Conservation (phyloP, 2,113 vertebrate species). For the Syrrhaptes paradoxus region DNA sequence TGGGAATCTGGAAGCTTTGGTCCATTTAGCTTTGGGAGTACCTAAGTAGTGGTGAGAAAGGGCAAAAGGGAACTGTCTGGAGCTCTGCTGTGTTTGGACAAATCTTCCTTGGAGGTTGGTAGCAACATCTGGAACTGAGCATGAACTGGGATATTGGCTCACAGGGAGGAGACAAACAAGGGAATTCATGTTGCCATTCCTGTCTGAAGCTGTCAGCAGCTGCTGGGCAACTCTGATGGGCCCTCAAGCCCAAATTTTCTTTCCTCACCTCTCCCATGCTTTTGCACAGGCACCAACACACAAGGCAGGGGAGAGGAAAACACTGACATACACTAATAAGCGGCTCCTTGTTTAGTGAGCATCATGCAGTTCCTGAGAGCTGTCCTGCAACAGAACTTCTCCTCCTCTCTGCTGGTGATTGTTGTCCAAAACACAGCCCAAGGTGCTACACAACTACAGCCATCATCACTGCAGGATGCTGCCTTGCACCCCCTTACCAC, state of each 20-base stretch:
- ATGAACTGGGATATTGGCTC: not conserved
- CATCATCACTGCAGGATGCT: constrained; percentile 64
- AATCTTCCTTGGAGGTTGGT: not conserved
- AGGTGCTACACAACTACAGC: constrained; percentile 24
- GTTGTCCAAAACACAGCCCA: constrained; percentile 2
- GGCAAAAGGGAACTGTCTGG: not conserved
- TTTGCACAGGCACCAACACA: not conserved
- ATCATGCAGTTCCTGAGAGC: constrained; percentile 84
- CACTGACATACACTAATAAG: not conserved
- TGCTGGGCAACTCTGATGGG: not conserved
- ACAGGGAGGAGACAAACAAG: not conserved
- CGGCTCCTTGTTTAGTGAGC: constrained; percentile 76
- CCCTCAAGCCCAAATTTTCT: not conserved
- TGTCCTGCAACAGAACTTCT: constrained; percentile 81
- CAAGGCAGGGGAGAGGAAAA: not conserved
- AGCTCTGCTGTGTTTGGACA: not conserved
- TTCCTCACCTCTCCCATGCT: not conserved
- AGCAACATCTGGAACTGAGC: not conserved
- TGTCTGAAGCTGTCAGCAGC: not conserved
- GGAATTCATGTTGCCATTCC: not conserved
- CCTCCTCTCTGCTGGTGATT: constrained; percentile 79
- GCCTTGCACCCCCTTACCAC: constrained; percentile 79
- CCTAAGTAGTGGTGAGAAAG: not conserved
- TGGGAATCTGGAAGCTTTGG: not conserved
- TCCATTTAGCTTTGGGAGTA: not conserved